phyloP scores from a whole-genome alignment of 1,140 invertebrate genomes.

The Thalassaphorura encarpata region DNA sequence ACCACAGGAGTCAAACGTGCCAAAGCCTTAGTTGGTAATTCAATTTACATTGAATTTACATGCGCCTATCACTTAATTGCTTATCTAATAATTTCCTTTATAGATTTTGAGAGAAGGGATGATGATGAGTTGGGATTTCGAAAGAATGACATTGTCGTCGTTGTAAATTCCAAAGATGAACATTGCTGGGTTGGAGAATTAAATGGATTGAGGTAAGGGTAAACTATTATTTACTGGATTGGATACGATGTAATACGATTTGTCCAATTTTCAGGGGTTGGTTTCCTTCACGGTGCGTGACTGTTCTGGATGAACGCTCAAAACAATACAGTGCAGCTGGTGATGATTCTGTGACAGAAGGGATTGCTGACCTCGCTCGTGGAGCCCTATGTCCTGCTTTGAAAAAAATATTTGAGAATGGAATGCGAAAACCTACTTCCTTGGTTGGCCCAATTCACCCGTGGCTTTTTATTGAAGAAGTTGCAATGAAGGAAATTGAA shows the following conservation, averaged over 20 bases:
- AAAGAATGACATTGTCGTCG: conserved; percentile 96
- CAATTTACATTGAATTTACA: neutral
- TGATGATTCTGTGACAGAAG: conserved; percentile 93
- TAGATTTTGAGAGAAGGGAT: conserved; percentile 95
- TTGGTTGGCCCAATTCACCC: conserved; percentile 86
- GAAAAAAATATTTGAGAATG: conserved; percentile 91
- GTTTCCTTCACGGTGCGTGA: conserved; percentile 99
- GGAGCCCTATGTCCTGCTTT: conserved; percentile 87
- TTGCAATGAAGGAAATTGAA: conserved; percentile 89
- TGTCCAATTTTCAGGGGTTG: conserved; percentile 51
- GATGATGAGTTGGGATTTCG: conserved; percentile 97
- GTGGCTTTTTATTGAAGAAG: conserved; percentile 98
- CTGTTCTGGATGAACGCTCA: conserved; percentile 91
- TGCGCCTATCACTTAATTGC: neutral
- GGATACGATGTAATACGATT: neutral
- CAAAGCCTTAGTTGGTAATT: conserved; percentile 72
- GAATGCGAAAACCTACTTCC: conserved; percentile 72
- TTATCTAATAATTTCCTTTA: conserved; percentile 30
- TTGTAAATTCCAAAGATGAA: conserved; percentile 96
- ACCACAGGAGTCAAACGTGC: conserved; percentile 75
- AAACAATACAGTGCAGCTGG: conserved; percentile 92
- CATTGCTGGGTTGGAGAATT: conserved; percentile 99
- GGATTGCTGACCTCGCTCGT: conserved; percentile 89
- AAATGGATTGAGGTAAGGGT: conserved; percentile 70
- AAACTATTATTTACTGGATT: neutral